Conservation (phyloP, 2,113 vertebrate genomes). For the Beaufortia kweichowensis region DNA sequence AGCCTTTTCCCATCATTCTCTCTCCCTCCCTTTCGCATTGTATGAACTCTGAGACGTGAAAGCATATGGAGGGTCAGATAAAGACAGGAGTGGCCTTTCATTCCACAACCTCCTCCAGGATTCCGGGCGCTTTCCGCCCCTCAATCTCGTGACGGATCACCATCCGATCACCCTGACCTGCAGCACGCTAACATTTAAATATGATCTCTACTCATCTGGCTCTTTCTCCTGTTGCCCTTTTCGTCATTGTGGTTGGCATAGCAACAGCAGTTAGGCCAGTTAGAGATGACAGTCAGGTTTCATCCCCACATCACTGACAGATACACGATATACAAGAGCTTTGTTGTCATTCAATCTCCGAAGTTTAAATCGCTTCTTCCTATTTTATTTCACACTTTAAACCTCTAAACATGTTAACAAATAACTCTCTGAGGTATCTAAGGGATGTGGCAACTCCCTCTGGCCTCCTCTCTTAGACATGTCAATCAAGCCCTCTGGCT, state of each 20-base stretch:
- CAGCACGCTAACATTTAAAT: conserved; percentile 19
- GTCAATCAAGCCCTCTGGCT: conserved; percentile 44
- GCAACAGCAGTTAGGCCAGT: conserved; percentile 54
- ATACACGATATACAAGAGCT: not conserved
- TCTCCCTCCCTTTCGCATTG: not conserved
- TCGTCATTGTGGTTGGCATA: conserved; percentile 49
- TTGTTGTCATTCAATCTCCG: not conserved
- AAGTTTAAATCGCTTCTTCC: no score
- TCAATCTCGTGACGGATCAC: conserved; percentile 53
- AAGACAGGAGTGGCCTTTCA: conserved; percentile 59
- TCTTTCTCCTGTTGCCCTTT: conserved; percentile 38
- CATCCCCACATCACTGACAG: not conserved
- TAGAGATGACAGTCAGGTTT: conserved; percentile 31
- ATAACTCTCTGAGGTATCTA: not conserved
- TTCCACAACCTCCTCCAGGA: conserved; percentile 55
- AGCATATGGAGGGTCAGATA: conserved; percentile 56
- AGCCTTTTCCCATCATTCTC: conserved; percentile 2
- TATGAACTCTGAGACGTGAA: conserved; percentile 50
- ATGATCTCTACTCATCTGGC: conserved; percentile 38
- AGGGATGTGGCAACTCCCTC: conserved; percentile 18
- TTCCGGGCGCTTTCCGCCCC: conserved; percentile 61
- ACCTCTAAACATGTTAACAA: not conserved
- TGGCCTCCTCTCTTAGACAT: not conserved
- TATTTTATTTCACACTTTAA: not conserved
- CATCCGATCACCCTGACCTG: conserved; percentile 60